phyloP scores from a whole-genome alignment of 2,888 invertebrate genomes.

The Agrochola circellaris region DNA sequence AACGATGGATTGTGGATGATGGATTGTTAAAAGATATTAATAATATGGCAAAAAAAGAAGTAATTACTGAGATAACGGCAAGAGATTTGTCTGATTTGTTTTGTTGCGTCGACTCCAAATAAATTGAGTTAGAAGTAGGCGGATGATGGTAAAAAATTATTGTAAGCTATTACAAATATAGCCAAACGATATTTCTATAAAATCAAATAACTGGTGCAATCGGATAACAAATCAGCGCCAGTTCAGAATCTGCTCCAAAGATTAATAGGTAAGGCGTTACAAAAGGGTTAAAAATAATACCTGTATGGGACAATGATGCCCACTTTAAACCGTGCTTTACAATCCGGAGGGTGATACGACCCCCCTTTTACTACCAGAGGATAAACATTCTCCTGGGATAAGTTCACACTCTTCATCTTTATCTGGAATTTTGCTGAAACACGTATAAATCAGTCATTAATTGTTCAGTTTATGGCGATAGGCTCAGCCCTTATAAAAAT shows the following conservation, averaged over 20 bases:
- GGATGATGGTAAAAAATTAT: too few species aligned
- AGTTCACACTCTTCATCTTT: conserved; percentile 35
- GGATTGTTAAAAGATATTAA: background rate
- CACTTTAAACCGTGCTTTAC: conserved; percentile 73
- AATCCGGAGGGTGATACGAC: conserved; percentile 70
- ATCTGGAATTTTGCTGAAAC: conserved; percentile 47
- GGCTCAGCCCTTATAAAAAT: too few species aligned
- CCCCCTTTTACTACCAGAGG: conserved; percentile 73
- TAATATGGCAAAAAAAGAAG: too few species aligned
- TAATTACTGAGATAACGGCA: background rate
- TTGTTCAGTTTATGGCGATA: too few species aligned
- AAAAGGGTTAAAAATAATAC: conserved; percentile 56
- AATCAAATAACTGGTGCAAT: background rate
- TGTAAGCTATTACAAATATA: too few species aligned
- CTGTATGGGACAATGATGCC: conserved; percentile 79
- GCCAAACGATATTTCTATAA: background rate
- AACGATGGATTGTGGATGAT: background rate
- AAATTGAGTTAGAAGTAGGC: too few species aligned
- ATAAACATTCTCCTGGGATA: conserved; percentile 42
- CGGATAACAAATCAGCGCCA: background rate
- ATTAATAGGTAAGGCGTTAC: background rate
- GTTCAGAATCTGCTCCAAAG: background rate
- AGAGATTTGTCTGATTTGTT: too few species aligned
- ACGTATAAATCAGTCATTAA: background rate
- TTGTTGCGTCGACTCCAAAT: too few species aligned